Evolutionary conservation across 2,888 invertebrate species (phyloP), one percentile per base, ranked within the genome.

Genomic region (Mythimna ferrago): DNA sequence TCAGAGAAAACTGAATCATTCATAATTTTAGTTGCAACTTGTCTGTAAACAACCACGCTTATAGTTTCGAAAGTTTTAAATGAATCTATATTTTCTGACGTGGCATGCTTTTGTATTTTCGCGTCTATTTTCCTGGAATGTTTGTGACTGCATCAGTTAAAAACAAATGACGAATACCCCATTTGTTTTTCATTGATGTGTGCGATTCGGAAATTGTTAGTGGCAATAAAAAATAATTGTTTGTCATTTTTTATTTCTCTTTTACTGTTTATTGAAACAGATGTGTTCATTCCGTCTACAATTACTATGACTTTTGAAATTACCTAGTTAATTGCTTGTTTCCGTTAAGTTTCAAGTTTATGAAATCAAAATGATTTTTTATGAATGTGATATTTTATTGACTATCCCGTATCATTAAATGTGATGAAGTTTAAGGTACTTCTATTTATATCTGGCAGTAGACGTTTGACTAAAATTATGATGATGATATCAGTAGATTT

Each of bases 1-100:
- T 57, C 26, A 35, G 48, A 60, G 61, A 35, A 76, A 78, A 72
- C 61, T 79, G 61, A 76, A 72, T 76, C 79, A 79, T 73, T 66
- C 73, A 72, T 72, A 66, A 79, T 79, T 79, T 77, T 66, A 62
- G 62, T 73, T 57, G 73, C 57, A 73, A 66, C 1, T 48, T 62
- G 53, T 38, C 11, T 66, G 56, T 71, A 48, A 78, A 64, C 71
- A 63, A 63, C 41, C 11, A 64, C 54, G 63, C 63, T 48, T 54
- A 21, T 11, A 3, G 19, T 4, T 66, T 16, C 11, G 1, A 53
- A 26, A 63, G 38, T 44, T 73, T 66, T 10, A 19, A 41, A 38
- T 63, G 81, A 78, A 66, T 75, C 81, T 63, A 38, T 53, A 14
- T 48, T 48, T 48, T 48, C 16, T 48, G 48, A 16, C 16, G 48